Evolutionary conservation across 2,888 invertebrate species (phyloP).

Genomic region (Drosophila koepferae): DNA sequence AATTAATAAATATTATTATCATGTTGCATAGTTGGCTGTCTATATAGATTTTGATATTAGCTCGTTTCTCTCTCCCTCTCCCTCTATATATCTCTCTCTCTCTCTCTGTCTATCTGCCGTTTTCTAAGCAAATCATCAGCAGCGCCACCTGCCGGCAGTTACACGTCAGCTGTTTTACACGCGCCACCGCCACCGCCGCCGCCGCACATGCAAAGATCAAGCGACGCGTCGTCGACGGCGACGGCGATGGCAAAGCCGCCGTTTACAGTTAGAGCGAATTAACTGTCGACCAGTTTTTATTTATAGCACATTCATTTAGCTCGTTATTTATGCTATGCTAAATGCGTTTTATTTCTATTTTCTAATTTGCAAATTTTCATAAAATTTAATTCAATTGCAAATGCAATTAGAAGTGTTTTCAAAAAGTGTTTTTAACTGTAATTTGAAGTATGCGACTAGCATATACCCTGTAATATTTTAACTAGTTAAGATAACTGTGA

Average conservation of each 20-base stretch:
- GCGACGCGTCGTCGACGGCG: neutral
- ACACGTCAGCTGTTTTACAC: constrained; percentile 36
- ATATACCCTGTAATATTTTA: neutral
- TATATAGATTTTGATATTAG: neutral
- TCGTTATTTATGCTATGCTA: neutral
- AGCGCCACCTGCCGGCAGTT: constrained; percentile 38
- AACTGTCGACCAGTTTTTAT: constrained; percentile 19
- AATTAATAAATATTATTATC: constrained; percentile 8
- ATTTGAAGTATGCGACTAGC: neutral
- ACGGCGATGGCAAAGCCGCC: neutral
- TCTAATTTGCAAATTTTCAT: neutral
- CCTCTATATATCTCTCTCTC: neutral
- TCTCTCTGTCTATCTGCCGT: neutral
- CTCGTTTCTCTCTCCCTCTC: too few species aligned
- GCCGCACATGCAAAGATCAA: neutral
- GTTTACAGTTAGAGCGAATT: constrained; percentile 22
- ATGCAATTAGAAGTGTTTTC: neutral
- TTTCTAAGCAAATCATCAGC: constrained; percentile 28
- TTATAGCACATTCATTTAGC: constrained; percentile 1
- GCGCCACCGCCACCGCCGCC: neutral
- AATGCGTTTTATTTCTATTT: neutral
- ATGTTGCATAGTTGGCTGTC: neutral
- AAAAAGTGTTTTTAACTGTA: too few species aligned
- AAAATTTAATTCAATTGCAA: neutral
- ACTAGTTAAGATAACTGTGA: too few species aligned